Base-by-base conservation (phyloP, 2,113 vertebrate species). In the Chaetops frenatus region DNA sequence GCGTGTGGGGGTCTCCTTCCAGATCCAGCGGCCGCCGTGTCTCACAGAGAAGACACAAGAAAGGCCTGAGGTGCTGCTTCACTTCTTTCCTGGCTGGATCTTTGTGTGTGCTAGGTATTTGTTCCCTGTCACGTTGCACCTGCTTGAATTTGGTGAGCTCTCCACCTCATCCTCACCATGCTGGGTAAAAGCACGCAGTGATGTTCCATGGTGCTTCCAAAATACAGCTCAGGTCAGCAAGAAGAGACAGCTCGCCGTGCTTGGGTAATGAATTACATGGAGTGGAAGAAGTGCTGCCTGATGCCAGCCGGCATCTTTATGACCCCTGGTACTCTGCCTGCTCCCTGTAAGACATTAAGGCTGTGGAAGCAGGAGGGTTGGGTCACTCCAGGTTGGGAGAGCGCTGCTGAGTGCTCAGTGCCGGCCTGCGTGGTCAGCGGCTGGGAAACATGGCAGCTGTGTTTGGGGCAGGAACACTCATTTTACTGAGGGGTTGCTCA, bases 341-440 rank as follows among this genome's bases (percentile, higher is more conserved):
- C 17, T 71, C 70, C 40, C 27, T 45, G 20, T 73, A 25, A 77
- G 83, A 50, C 2, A 3, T 18, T 8, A 8, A 1, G 33, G 65
- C 64, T 47, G 12, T 6, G 2, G 58, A 53, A 88, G n/a, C n/a
- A 9, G 0, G 0, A 77, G 47, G 18, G 7, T 17, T 53, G 66
- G 78, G 25, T 69, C 12, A 2, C 8, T 7, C 10, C 2, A 4
- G 12, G 33, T 36, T 73, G 47, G 35, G 31, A 64, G 45, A n/a
- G 18, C 0, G 5, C 28, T 79, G 73, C 57, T 42, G 74, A 20
- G 14, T 15, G 48, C 47, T 81, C 18, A 3, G 19, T 40, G 66
- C 61, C 0, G 14, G 31, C 35, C n/a, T 66, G 21, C 2, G 0
- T 1, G 10, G 18, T 16, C 7, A 3, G 40, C 61, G 65, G 9